Evolutionary conservation across 2,113 vertebrate species (phyloP).

Genomic region (Barbus barbus): DNA sequence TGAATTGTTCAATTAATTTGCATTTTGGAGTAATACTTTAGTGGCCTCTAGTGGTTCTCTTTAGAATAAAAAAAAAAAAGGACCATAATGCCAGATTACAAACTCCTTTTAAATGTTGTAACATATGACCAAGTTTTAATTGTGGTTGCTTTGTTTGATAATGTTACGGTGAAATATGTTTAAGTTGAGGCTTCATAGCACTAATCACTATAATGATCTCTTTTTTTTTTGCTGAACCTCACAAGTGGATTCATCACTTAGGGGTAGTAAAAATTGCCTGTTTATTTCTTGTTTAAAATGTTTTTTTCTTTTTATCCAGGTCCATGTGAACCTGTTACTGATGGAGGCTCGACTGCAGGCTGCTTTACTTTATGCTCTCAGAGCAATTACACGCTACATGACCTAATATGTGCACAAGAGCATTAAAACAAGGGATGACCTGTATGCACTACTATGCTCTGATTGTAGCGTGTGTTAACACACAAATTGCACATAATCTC

Average conservation of each 20-base stretch:
- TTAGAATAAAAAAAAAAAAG: too few species aligned
- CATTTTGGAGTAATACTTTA: background rate
- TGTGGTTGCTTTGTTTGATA: background rate
- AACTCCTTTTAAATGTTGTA: background rate
- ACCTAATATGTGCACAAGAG: conserved; percentile 62
- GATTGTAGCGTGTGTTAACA: background rate
- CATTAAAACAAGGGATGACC: background rate
- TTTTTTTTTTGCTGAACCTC: too few species aligned
- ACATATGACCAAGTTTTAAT: background rate
- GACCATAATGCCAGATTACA: too few species aligned
- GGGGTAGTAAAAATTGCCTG: background rate
- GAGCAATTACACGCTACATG: conserved; percentile 83
- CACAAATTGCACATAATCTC: conserved; percentile 32
- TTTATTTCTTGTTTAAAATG: background rate
- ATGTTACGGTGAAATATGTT: background rate
- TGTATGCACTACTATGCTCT: background rate
- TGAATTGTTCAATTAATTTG: background rate
- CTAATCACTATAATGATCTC: too few species aligned
- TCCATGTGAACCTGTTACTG: conserved; percentile 90
- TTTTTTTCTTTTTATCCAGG: conserved; percentile 67
- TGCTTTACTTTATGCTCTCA: conserved; percentile 87
- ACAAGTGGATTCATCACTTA: background rate
- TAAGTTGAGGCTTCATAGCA: too few species aligned
- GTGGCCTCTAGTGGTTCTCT: background rate
- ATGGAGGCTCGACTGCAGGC: conserved; percentile 95